Percentiles rank a stretch among this genome's conserved stretches.
Conservation (phyloP, 2,888 invertebrate species). For the Pseudococcus longispinus region DNA sequence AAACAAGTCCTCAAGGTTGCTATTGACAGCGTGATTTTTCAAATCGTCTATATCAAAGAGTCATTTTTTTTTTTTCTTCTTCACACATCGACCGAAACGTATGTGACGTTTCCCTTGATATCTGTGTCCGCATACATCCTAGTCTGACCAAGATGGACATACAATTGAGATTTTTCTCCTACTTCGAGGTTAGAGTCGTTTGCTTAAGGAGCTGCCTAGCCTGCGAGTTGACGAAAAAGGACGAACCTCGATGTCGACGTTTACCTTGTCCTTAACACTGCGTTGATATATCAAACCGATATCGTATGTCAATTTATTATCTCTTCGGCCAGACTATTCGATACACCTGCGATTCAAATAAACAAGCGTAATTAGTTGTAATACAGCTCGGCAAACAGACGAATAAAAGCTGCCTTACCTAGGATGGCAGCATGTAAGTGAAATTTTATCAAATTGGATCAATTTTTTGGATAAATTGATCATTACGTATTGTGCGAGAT, state of each 20-base stretch:
- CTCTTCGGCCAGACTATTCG: too few species aligned
- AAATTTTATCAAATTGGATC: too few species aligned
- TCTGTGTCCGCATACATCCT: background rate
- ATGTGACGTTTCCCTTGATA: background rate
- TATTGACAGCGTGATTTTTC: background rate
- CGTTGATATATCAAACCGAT: constrained; percentile 17
- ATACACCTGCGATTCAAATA: too few species aligned
- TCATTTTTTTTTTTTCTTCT: background rate
- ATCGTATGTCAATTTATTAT: background rate
- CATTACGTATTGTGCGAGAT: too few species aligned
- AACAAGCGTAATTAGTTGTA: too few species aligned
- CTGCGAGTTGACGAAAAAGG: background rate
- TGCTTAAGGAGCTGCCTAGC: background rate
- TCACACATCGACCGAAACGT: background rate
- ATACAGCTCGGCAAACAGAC: too few species aligned
- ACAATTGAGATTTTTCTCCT: background rate
- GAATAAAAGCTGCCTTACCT: too few species aligned
- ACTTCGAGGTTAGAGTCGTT: background rate
- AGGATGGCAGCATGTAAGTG: too few species aligned
- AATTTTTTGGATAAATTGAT: too few species aligned
- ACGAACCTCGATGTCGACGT: background rate
- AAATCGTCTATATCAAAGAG: background rate
- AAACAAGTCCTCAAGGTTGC: background rate
- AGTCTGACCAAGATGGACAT: background rate
- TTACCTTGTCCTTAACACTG: constrained; percentile 32